These are phyloP conservation scores for Pelochelys cantorii DNA, from an alignment of 2,797 vertebrate genomes.

Conservation along the genomic window DNA sequence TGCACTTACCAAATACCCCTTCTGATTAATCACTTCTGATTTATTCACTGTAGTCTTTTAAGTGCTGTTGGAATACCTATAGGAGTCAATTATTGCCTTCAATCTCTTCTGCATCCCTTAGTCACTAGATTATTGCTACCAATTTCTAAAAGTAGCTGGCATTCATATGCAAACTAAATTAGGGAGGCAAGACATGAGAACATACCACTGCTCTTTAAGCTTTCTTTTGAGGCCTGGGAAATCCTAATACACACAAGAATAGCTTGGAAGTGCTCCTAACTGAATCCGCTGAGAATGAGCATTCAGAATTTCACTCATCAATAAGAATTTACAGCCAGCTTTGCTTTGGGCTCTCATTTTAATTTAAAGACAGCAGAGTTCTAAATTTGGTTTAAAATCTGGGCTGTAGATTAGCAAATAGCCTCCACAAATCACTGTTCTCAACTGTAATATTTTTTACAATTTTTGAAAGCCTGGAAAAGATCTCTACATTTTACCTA, in stretches of 20 bases:
- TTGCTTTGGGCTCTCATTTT: conserved; percentile 19
- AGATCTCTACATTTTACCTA: not conserved
- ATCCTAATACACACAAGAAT: conserved; percentile 35
- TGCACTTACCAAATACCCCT: conserved; percentile 10
- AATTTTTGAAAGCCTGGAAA: not conserved
- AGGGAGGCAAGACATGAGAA: conserved; percentile 46
- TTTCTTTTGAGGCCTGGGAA: conserved; percentile 43
- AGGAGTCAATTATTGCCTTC: conserved; percentile 44
- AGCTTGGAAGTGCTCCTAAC: conserved; percentile 24
- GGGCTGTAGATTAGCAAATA: not conserved
- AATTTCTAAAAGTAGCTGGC: conserved; percentile 25
- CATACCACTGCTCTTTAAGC: conserved; percentile 19
- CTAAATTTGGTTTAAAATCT: not conserved
- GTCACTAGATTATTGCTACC: conserved; percentile 18
- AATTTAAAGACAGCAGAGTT: not conserved
- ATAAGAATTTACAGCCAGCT: not conserved
- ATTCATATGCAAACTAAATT: conserved; percentile 56
- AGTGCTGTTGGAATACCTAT: conserved; percentile 37
- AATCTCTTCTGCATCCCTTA: not conserved
- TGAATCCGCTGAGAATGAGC: not conserved
- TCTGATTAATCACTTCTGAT: not conserved
- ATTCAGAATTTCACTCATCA: not conserved
- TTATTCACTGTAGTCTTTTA: conserved; percentile 13
- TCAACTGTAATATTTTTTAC: not conserved
- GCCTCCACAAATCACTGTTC: not conserved